These are phyloP conservation scores for Terrapene triunguis DNA, from an alignment of 2,113 vertebrate species.

Conservation along the genomic window DNA sequence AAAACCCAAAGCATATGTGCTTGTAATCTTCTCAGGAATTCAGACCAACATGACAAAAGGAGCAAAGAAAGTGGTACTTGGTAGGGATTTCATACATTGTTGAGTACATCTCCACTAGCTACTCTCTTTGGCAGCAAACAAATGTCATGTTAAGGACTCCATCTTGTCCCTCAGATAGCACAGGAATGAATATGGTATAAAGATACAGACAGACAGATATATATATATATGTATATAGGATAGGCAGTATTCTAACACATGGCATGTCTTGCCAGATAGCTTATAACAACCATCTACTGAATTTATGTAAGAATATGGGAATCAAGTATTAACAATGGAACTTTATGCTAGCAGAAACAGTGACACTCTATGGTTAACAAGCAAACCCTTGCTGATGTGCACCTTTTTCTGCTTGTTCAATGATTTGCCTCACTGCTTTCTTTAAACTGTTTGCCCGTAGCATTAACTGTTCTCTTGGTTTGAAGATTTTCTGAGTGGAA, in stretches of 20 bases:
- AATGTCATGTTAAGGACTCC: neutral
- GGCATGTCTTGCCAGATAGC: neutral
- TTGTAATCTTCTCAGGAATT: neutral
- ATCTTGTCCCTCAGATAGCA: neutral
- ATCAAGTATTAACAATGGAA: neutral
- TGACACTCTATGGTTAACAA: neutral
- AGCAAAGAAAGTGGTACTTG: neutral
- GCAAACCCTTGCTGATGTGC: neutral
- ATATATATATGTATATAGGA: neutral
- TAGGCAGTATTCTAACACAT: neutral
- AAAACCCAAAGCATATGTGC: neutral
- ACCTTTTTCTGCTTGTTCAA: slow-evolving; percentile 97
- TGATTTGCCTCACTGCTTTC: slow-evolving; percentile 96
- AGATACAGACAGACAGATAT: neutral
- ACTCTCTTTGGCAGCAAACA: neutral
- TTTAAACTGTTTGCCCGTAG: slow-evolving; percentile 96
- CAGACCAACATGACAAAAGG: neutral
- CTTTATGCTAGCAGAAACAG: neutral
- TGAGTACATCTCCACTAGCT: neutral
- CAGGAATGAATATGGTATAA: neutral
- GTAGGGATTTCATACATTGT: neutral
- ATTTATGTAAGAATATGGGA: neutral
- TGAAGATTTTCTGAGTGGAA: slow-evolving; percentile 84
- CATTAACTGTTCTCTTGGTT: slow-evolving; percentile 91
- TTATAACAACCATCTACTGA: neutral